Evolutionary conservation across 2,888 invertebrate genomes (phyloP), one percentile per base, ranked within the genome.

Genomic region (Calliphora vomitoria): DNA sequence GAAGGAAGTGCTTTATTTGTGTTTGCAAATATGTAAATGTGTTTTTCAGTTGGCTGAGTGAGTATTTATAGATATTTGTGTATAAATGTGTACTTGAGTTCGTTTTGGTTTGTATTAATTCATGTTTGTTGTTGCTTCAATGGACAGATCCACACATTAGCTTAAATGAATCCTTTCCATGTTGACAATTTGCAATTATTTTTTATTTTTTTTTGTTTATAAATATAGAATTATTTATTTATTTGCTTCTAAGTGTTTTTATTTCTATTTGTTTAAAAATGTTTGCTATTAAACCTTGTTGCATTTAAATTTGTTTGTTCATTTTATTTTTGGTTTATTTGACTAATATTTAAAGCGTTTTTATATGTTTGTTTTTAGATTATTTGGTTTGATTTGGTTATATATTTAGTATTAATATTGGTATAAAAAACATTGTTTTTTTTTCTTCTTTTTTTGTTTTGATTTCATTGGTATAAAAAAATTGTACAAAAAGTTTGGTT

Each of bases 341-440:
- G 20, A 53, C 62, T 72, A 71, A 81, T 31, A 66, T 55, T n/a
- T 74, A 47, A 81, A 85, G 85, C 75, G 41, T 47, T 75, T 60
- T 47, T 69, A 18, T 53, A n/a, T 78, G 25, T 18, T 79, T 66
- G 10, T 25, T 35, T 58, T 35, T 47, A 41, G 31, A 64, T 71
- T 71, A 55, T 66, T 82, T 66, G 55, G 8, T 62, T 82, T 53
- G 76, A 10, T 76, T 68, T n/a, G 25, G 11, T 3, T 60, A 4
- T 31, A 41, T 35, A 68, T 47, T 35, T 55, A 13, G 11, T 53
- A 8, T 44, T 25, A 76, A 76, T 83, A 35, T 75, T 75, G 75
- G 80, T 85, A 85, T 80, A 80, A 85, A 83, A 85, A 75, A 53
- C 64, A 50, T 69, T 76, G n/a, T 74, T 74, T 60, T 60, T n/a